These are phyloP conservation scores for Noctua pronuba DNA, from an alignment of 2,888 invertebrate species.

Conservation along the genomic window DNA sequence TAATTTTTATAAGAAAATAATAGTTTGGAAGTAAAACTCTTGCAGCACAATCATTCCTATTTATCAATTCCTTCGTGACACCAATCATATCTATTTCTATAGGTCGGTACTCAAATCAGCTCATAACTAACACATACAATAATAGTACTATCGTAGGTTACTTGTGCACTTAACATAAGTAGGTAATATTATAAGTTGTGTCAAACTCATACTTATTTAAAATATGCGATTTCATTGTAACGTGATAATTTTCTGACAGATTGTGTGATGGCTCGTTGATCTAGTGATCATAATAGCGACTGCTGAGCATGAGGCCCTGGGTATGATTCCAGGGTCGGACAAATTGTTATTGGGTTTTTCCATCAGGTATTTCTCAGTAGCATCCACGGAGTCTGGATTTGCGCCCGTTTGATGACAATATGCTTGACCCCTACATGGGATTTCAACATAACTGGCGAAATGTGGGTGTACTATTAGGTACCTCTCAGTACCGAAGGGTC, in stretches of 20 bases:
- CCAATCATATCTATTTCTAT: neutral
- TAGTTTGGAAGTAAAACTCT: neutral
- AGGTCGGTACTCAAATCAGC: neutral
- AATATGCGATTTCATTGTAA: slow-evolving; percentile 33
- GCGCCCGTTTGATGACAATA: too few species aligned
- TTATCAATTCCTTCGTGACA: neutral
- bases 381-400: too few species aligned
- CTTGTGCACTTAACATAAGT: slow-evolving; percentile 21
- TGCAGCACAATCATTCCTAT: neutral
- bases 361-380: too few species aligned
- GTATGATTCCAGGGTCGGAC: too few species aligned
- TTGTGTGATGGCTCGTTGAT: too few species aligned
- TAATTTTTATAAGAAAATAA: neutral
- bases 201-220: slow-evolving; percentile 13
- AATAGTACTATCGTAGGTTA: slow-evolving; percentile 10
- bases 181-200: slow-evolving; percentile 15
- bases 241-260: slow-evolving; percentile 44
- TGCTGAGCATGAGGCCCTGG: too few species aligned
- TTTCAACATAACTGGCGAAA: too few species aligned
- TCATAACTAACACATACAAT: neutral
- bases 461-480: too few species aligned
- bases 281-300: too few species aligned
- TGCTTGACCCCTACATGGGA: too few species aligned
- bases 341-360: too few species aligned
- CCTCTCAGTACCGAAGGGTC: too few species aligned